Conservation (phyloP, 2,797 vertebrate genomes). For the Capromys pilorides region DNA sequence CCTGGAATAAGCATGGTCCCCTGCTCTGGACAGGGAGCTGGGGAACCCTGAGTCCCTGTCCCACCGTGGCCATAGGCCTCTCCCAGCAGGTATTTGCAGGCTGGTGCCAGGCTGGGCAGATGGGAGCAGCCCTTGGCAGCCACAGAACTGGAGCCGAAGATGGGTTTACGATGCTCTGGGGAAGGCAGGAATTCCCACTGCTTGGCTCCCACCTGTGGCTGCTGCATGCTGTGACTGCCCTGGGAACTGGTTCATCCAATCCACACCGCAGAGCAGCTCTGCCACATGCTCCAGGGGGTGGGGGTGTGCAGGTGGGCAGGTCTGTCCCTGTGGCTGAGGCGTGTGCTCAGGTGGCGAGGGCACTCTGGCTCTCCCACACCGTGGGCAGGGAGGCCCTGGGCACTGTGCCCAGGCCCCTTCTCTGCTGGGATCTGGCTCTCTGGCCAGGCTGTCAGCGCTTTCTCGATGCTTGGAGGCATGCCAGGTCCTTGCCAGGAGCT, state of each 20-base stretch:
- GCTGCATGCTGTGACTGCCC: neutral
- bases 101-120: neutral
- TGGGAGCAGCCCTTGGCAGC: neutral
- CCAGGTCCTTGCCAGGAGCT: accelerated
- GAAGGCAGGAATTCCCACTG: neutral
- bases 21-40: neutral
- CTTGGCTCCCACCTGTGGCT: neutral
- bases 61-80: neutral
- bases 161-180: neutral
- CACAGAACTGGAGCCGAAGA: neutral
- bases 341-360: accelerated
- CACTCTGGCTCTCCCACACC: neutral
- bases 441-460: neutral
- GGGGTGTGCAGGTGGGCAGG: neutral
- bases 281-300: neutral
- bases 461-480: neutral
- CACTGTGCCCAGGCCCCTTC: neutral
- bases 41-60: neutral
- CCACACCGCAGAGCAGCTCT: neutral
- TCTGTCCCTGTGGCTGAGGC: neutral
- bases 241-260: neutral
- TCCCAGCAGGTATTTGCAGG: neutral
- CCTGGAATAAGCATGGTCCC: neutral
- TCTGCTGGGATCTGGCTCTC: neutral
- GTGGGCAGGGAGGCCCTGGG: neutral